phyloP scores from a whole-genome alignment of 2,113 vertebrate species.

The Cathartes aura region DNA sequence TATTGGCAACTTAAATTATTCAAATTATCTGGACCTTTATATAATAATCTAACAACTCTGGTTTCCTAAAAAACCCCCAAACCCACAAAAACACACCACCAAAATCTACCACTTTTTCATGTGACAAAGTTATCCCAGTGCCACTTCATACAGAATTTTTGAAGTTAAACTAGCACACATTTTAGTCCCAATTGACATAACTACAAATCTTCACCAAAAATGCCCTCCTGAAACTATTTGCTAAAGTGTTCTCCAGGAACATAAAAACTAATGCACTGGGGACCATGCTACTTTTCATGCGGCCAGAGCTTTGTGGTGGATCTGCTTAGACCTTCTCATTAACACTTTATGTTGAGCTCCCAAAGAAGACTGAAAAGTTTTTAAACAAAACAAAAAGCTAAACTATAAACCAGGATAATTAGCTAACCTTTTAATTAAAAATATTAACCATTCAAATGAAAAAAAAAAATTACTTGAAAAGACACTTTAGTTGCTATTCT shows the following conservation, averaged over 20 bases:
- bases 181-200: neutral
- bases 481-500: neutral
- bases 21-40: neutral
- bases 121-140: neutral
- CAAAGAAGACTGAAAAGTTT: neutral
- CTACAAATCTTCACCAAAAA: neutral
- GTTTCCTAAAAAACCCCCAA: neutral
- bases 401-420: neutral
- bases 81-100: neutral
- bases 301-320: neutral
- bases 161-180: neutral
- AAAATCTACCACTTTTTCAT: neutral
- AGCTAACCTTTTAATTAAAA: neutral
- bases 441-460: neutral
- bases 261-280: neutral
- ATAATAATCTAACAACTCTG: neutral
- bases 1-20: neutral
- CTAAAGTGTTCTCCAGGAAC: neutral
- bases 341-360: neutral
- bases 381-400: neutral
- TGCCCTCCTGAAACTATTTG: neutral
- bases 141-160: neutral
- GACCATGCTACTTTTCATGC: neutral
- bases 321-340: neutral
- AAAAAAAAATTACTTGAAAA: neutral